Percentiles rank a stretch among this genome's conserved stretches.
phyloP scores from a whole-genome alignment of 2,797 vertebrate species.

The Onychomys torridus region DNA sequence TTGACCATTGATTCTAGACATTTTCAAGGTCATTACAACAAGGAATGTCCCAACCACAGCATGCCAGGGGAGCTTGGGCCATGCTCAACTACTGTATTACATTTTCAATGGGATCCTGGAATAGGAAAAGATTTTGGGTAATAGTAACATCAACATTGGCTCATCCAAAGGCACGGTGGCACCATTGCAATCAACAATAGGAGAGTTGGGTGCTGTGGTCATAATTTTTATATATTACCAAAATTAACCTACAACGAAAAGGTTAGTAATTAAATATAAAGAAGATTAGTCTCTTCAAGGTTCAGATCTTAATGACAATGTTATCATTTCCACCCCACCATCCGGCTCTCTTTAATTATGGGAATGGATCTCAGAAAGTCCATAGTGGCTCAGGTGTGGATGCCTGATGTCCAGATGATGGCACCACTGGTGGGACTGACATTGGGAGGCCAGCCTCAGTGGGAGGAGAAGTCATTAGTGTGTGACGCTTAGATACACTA shows the following conservation, averaged over 20 bases:
- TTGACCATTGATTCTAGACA: too few species aligned
- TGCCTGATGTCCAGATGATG: background rate
- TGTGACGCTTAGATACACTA: background rate
- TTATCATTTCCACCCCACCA: accelerated
- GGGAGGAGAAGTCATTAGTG: background rate
- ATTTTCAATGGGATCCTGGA: background rate
- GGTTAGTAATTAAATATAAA: background rate
- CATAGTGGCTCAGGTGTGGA: background rate
- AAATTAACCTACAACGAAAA: background rate
- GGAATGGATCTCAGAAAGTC: background rate
- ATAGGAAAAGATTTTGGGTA: too few species aligned
- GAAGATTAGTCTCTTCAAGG: background rate
- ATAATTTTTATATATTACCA: background rate
- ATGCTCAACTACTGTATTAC: accelerated
- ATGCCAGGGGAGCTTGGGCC: background rate
- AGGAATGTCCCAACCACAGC: background rate
- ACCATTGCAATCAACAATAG: background rate
- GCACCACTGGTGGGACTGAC: background rate
- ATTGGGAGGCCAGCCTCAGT: background rate
- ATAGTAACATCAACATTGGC: background rate
- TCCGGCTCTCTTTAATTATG: too few species aligned
- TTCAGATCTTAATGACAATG: background rate
- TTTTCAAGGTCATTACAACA: background rate
- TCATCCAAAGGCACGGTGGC: background rate
- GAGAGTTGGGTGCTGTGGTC: background rate